phyloP scores from a whole-genome alignment of 2,113 vertebrate genomes.

The Solenodon paradoxus region DNA sequence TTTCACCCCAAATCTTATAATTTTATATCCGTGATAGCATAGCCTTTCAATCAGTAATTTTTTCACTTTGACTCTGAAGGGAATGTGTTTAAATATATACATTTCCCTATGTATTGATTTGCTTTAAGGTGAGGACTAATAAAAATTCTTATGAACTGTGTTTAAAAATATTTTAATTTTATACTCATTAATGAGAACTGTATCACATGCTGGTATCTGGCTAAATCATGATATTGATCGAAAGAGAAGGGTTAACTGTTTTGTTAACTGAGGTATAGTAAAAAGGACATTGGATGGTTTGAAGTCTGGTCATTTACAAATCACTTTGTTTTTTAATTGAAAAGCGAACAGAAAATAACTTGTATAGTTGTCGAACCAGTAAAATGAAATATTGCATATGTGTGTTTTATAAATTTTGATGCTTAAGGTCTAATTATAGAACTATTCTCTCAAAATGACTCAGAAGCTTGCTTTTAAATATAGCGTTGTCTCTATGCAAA shows the following conservation, averaged over 20 bases:
- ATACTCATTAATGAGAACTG: constrained; percentile 11
- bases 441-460: neutral
- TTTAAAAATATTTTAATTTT: constrained; percentile 40
- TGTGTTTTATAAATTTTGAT: neutral
- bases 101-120: neutral
- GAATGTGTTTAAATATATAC: neutral
- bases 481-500: constrained; percentile 25
- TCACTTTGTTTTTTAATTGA: constrained; percentile 1
- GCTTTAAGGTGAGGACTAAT: neutral
- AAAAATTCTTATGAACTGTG: neutral
- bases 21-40: neutral
- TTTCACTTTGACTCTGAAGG: neutral
- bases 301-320: neutral
- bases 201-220: neutral
- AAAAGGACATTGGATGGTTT: neutral
- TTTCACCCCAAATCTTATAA: neutral
- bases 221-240: neutral
- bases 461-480: neutral
- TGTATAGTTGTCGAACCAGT: neutral
- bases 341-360: neutral
- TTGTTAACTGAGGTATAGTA: neutral
- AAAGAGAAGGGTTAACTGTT: constrained; percentile 2
- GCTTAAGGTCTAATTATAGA: constrained; percentile 18
- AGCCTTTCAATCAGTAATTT: neutral
- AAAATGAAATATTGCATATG: neutral